These are phyloP conservation scores for Sarcophaga peregrina DNA, from an alignment of 1,140 invertebrate species.

Conservation along the genomic window DNA sequence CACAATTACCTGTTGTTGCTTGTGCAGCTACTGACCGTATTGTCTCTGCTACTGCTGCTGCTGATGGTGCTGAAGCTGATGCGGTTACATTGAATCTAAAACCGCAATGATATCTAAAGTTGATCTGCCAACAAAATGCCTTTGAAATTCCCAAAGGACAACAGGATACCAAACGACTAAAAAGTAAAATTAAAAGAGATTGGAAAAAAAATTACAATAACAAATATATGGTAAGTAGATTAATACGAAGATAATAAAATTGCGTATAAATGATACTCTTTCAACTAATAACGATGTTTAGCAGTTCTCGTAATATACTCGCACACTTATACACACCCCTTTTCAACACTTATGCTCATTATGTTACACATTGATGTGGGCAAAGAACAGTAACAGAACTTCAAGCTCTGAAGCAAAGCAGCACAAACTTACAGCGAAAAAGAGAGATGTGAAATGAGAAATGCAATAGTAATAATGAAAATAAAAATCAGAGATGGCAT, in stretches of 20 bases:
- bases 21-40: too few relatives aligned
- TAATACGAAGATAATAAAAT: conserved; percentile 40
- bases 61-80: background rate
- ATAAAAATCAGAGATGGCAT: too few relatives aligned
- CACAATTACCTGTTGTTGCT: conserved; percentile 35
- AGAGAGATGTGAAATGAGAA: too few relatives aligned
- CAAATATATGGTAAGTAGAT: too few relatives aligned
- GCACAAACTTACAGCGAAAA: too few relatives aligned
- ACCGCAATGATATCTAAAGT: background rate
- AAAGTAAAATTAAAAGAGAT: conserved; percentile 16
- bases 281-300: background rate
- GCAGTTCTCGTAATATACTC: background rate
- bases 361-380: too few relatives aligned
- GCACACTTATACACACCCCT: conserved; percentile 32
- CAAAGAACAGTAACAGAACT: too few relatives aligned
- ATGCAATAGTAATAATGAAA: too few relatives aligned
- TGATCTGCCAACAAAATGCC: background rate
- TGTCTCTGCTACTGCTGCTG: too few relatives aligned
- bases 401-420: too few relatives aligned
- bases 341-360: conserved; percentile 38
- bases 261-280: conserved; percentile 1
- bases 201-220: background rate
- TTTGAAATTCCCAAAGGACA: conserved; percentile 42
- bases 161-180: conserved; percentile 11
- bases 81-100: background rate